Percentiles rank a stretch among this genome's conserved stretches.
Conservation (phyloP, 2,888 invertebrate genomes). For the Bellardia bayeri region DNA sequence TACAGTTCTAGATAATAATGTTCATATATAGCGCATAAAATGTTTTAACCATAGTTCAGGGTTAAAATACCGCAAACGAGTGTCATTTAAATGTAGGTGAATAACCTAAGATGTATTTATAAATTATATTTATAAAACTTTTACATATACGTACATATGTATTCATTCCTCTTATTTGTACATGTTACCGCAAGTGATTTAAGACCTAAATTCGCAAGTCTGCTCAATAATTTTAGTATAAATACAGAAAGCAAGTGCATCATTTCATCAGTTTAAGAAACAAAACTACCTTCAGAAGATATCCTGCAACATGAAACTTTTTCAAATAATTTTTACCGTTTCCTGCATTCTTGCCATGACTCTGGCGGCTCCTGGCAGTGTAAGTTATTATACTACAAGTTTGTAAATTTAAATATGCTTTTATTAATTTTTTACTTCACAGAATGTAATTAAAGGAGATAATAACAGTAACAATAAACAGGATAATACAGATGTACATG, state of each 20-base stretch:
- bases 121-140: too few relatives aligned
- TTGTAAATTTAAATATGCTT: neutral
- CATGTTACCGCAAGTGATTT: too few relatives aligned
- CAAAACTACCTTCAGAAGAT: neutral
- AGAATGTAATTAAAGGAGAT: neutral
- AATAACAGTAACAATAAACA: neutral
- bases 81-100: too few relatives aligned
- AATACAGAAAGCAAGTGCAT: neutral
- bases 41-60: too few relatives aligned
- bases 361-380: neutral
- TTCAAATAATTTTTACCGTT: slow-evolving; percentile 29
- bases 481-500: neutral
- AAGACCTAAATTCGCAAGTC: too few relatives aligned
- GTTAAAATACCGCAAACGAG: too few relatives aligned
- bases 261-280: neutral
- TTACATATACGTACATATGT: too few relatives aligned
- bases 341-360: slow-evolving; percentile 8
- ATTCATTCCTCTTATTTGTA: too few relatives aligned
- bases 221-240: too few relatives aligned
- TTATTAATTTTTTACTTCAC: neutral
- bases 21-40: too few relatives aligned
- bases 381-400: neutral
- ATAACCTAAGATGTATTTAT: too few relatives aligned
- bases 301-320: slow-evolving; percentile 36
- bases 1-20: too few relatives aligned